Conservation (phyloP, 2,797 vertebrate species). For the Rhynchonycteris naso region DNA sequence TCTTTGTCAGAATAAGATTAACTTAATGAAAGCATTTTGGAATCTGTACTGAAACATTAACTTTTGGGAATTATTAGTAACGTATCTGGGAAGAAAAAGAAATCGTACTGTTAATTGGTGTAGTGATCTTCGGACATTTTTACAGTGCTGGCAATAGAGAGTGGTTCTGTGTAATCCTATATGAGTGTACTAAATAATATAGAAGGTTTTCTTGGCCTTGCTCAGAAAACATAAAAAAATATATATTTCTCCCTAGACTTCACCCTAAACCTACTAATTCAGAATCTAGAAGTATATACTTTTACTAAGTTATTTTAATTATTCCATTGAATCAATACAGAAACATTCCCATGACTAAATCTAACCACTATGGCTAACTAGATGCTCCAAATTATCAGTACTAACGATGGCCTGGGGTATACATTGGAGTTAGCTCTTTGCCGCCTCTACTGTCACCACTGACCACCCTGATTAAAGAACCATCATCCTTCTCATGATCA, state of each 20-base stretch:
- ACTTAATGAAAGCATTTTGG: neutral
- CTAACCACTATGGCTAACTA: neutral
- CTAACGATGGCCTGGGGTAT: neutral
- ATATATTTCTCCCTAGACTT: neutral
- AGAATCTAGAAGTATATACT: neutral
- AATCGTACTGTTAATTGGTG: neutral
- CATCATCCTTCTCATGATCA: neutral
- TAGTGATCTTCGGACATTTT: conserved; percentile 15
- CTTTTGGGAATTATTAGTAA: neutral
- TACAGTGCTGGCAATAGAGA: neutral
- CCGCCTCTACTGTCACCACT: neutral
- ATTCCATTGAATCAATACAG: neutral
- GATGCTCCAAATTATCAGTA: neutral
- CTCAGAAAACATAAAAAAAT: neutral
- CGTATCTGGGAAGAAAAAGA: neutral
- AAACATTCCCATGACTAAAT: neutral
- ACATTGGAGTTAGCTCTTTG: neutral
- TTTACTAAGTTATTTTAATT: neutral
- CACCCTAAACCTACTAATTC: neutral
- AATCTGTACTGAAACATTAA: neutral
- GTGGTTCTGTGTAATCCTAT: neutral
- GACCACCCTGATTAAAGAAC: neutral
- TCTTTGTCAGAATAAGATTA: neutral
- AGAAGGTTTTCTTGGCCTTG: neutral
- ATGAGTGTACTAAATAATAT: neutral